Percentiles rank a stretch among this genome's conserved stretches.
Evolutionary conservation across 2,113 vertebrate genomes (phyloP).

Genomic region (Myodes glareolus): DNA sequence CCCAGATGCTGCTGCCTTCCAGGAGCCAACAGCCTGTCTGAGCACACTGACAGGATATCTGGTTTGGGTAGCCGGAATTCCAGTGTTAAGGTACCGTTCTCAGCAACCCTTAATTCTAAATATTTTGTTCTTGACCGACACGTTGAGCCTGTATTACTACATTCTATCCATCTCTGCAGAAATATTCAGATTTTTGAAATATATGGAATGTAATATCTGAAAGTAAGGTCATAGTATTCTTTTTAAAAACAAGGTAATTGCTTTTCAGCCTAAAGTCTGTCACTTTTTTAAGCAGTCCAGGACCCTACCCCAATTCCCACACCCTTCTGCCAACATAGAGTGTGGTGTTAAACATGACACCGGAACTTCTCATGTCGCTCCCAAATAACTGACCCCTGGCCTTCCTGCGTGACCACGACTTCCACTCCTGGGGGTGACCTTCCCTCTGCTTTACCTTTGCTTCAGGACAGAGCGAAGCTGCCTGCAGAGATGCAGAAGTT

Average conservation of each 20-base stretch:
- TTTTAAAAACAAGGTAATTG: neutral
- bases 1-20: neutral
- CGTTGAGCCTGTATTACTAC: neutral
- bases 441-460: neutral
- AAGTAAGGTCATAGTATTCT: neutral
- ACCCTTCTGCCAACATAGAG: neutral
- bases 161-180: neutral
- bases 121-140: neutral
- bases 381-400: neutral
- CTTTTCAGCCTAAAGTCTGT: neutral
- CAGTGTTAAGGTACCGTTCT: slow-evolving; percentile 74
- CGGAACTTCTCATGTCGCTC: neutral
- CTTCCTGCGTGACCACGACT: neutral
- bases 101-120: slow-evolving; percentile 17
- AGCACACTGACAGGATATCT: neutral
- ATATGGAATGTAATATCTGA: neutral
- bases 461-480: neutral
- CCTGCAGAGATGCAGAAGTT: neutral
- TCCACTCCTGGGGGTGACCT: neutral
- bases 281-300: neutral
- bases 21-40: slow-evolving; percentile 32
- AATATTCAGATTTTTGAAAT: slow-evolving; percentile 14
- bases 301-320: neutral
- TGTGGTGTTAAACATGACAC: neutral
- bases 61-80: slow-evolving; percentile 56